Evolutionary conservation across 2,113 vertebrate genomes (phyloP).

Genomic region (Brachirus orientalis): DNA sequence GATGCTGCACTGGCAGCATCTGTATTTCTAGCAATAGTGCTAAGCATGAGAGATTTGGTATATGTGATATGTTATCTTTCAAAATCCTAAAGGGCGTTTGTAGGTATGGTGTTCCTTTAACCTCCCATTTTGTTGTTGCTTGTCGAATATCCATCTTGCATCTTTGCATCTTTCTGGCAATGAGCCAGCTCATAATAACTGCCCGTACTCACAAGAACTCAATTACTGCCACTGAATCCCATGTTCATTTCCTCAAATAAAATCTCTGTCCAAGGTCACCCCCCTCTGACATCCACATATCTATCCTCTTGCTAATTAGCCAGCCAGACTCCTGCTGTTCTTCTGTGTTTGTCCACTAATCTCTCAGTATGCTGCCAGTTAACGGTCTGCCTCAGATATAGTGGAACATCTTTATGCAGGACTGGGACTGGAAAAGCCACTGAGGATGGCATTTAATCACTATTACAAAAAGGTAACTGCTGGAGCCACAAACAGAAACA

Average conservation of each 20-base stretch:
- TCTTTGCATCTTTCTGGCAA: too few relatives aligned
- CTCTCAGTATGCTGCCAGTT: constrained; percentile 59
- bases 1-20: neutral
- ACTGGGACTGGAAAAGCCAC: constrained; percentile 49
- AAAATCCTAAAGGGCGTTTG: too few relatives aligned
- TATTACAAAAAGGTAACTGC: constrained; percentile 59
- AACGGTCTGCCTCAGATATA: constrained; percentile 60
- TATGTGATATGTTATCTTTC: too few relatives aligned
- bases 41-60: neutral
- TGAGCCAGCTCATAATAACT: too few relatives aligned
- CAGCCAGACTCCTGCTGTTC: constrained; percentile 20
- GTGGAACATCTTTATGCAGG: constrained; percentile 65
- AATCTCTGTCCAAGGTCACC: constrained; percentile 41
- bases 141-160: too few relatives aligned
- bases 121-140: too few relatives aligned
- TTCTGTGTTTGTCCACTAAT: constrained; percentile 63
- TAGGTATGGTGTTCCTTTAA: too few relatives aligned
- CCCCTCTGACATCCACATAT: constrained; percentile 14
- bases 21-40: too few relatives aligned
- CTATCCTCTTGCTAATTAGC: constrained; percentile 16
- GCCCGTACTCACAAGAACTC: neutral
- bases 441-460: constrained; percentile 65
- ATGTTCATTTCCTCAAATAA: neutral
- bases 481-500: constrained; percentile 31
- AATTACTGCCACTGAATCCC: neutral